Base-by-base conservation (phyloP, 2,113 vertebrate genomes). In the Chitala chitala region DNA sequence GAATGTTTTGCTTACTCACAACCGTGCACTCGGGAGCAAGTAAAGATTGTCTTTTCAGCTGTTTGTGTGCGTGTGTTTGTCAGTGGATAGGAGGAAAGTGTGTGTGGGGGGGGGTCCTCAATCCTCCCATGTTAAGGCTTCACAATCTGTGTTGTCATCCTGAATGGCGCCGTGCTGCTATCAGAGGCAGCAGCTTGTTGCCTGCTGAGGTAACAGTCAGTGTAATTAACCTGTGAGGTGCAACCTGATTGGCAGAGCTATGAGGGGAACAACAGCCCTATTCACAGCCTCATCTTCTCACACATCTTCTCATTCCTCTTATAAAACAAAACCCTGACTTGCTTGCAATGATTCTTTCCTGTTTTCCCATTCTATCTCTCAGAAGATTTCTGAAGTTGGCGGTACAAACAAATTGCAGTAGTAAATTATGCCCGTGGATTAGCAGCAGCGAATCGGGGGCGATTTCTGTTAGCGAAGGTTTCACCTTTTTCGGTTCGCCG, bases 161-260 rank as follows among this genome's bases (percentile, higher is more conserved):
- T 12, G 46, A 36, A 44, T 12, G 63, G n/a, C 51, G 55, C 65
- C 13, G 71, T 31, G 71, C 56, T 56, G 48, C 22, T 56, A 71
- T 74, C 74, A 71, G 66, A 66, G 65, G 38, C 36, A 69, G 40
- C 76, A 74, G 76, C 71, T 78, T 79, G 77, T 71, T 69, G 36
- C 79, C 79, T 73, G 73, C 79, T 74, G 77, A 72, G 78, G 69
- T 76, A 75, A 42, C 74, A 71, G 69, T 29, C 65, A 56, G 58
- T 33, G 61, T 68, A 50, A 79, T 79, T 82, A 79, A 63, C 72
- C 65, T 74, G 54, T 50, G 22, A 13, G 10, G 33, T 69, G 40
- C 24, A n/a, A 48, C 4, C 46, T 17, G 22, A 15, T 48, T 77
- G 69, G 24, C 36, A 40, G 38, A 44, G 8, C 13, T 7, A 51